Evolutionary conservation across 2,797 vertebrate genomes (phyloP), one percentile per base, ranked within the genome.

Genomic region (Manis pentadactyla): DNA sequence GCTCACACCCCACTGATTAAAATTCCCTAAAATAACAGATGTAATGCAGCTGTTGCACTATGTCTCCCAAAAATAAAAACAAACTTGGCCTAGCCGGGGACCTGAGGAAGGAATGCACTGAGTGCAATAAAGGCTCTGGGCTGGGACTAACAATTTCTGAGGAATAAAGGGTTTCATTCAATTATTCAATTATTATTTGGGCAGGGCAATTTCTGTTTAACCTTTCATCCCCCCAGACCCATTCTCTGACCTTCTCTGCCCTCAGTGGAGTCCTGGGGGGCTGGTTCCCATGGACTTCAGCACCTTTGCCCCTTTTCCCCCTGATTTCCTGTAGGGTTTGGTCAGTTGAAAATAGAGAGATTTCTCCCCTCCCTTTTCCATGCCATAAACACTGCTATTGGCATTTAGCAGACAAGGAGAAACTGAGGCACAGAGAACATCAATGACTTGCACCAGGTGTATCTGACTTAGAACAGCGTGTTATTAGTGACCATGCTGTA

Each of bases 371-470:
- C 13, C 18, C 17, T 11, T 49, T 57, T 31, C 17, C 1, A 7
- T 51, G 4, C 11, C 51, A 12, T 25, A 55, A 86, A 59, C 37
- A 71, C 37, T 90, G 13, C 7, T 49, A 3, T 31, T 73, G 73
- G 37, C 34, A 25, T 73, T 83, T 69, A 46, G 61, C 9, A 77
- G n/a, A 94, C 46, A 87, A 96, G 39, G 63, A 96, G 63, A 96
- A 95, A 95, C 53, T 49, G 61, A 93, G 81, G 10, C n/a, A 75
- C 7, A 55, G 31, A 90, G 9, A 91, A 55, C 4, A 9, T 51
- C 66, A 46, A 2, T 83, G 63, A 42, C 19, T 90, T 29, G 34
- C 5, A 46, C 8, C 18, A n/a, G 57, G 78, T 42, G 27, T 49
- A 75, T 82, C 11, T 23, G 12, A 69, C 64, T 95, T 63, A 31